Percentiles rank a stretch among this genome's conserved stretches.
phyloP scores from a whole-genome alignment of 2,888 invertebrate species.

The Drosophila ustulata region DNA sequence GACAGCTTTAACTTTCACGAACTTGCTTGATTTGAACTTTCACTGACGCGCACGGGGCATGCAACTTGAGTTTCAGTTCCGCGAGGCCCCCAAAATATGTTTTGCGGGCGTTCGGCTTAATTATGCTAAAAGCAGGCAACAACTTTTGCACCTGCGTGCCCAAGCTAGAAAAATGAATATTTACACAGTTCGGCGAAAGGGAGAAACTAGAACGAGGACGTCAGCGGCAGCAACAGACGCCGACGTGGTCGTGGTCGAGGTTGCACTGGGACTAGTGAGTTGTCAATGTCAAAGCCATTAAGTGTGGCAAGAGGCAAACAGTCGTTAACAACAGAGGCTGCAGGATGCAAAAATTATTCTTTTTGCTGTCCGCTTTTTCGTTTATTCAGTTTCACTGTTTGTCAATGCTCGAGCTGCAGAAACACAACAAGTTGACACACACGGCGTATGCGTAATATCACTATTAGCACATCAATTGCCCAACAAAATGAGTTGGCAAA shows the following conservation, averaged over 20 bases:
- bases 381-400: neutral
- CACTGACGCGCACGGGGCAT: constrained; percentile 22
- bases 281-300: constrained; percentile 73
- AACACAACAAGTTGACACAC: constrained; percentile 24
- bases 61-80: constrained; percentile 9
- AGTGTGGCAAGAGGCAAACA: constrained; percentile 38
- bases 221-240: constrained; percentile 10
- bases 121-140: constrained; percentile 70
- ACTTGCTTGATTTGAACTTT: constrained; percentile 24
- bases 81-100: neutral
- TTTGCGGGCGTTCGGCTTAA: constrained; percentile 52
- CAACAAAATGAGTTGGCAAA: neutral
- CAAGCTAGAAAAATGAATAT: constrained; percentile 56
- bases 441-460: constrained; percentile 46
- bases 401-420: neutral
- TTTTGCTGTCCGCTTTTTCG: neutral
- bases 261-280: constrained; percentile 27
- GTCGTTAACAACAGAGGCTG: constrained; percentile 11
- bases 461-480: constrained; percentile 20
- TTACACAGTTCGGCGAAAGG: constrained; percentile 41
- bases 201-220: constrained; percentile 5
- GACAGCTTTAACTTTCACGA: constrained; percentile 43
- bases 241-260: constrained; percentile 10
- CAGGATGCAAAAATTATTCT: neutral
- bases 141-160: constrained; percentile 56